Base-by-base conservation (phyloP, 2,888 invertebrate genomes). In the Imbricaverruca yamaguchii region DNA sequence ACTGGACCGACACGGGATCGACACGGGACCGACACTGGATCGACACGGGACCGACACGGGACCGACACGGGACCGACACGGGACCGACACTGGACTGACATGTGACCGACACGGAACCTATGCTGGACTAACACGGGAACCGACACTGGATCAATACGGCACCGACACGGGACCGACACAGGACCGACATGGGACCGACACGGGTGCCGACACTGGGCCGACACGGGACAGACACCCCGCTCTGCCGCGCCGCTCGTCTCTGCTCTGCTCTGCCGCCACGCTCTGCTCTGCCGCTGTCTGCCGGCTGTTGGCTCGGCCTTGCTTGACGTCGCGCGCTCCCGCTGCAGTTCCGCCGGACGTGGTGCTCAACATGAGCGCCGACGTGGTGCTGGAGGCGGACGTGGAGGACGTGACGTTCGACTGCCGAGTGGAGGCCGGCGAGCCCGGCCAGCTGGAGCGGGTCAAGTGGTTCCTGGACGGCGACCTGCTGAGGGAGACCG, bases 401-500 rank as follows among this genome's bases (percentile, higher is more conserved):
- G 92, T 92, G 85, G 89, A 91, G 81, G 94, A 94, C 87, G 94
- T 96, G 81, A 93, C 94, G 3, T 88, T 96, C 69, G 91, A 91
- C 81, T 96, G 96, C 86, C 92, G 93, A 84, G 92, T 95, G 81
- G 89, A 91, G 39, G 90, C 91, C 21, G 96, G 95, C 4, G 95
- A 96, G 88, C 96, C 96, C 0, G 88, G 90, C 0, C 88, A 85
- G 23, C 84, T 88, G 89, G 81, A 88, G 92, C 92, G 92, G 84
- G 96, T 95, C 83, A 91, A 93, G 84, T 96, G 96, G 96, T 95
- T 92, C 87, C 89, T 95, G 84, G 93, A 94, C 85, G 93, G 93
- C 4, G 92, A 93, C 83, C 87, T 94, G 69, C 89, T 96, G 84
- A 94, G 95, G 86, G 94, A 95, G 87, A 88, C 95, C 84, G 94